These are phyloP conservation scores for Orthosia gracilis DNA, from an alignment of 2,888 invertebrate genomes.

Conservation along the genomic window DNA sequence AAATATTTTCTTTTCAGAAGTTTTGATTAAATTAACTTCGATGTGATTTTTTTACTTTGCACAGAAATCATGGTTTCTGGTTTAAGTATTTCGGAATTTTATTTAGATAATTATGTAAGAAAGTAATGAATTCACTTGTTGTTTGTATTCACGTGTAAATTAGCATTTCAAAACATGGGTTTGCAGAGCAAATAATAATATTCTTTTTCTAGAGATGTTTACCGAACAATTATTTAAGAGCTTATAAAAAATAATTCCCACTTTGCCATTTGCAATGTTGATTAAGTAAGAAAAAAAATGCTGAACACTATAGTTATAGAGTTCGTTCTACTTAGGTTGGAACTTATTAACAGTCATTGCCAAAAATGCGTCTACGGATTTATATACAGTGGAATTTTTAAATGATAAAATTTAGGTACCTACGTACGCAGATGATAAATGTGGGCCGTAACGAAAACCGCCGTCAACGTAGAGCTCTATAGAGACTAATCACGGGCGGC, in stretches of 20 bases:
- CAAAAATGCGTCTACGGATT: background rate
- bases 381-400: background rate
- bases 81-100: background rate
- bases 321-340: background rate
- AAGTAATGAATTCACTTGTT: slow-evolving; percentile 41
- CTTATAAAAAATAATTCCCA: background rate
- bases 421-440: background rate
- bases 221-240: background rate
- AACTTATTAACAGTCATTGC: background rate
- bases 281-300: background rate
- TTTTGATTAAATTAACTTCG: background rate
- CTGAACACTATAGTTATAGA: background rate
- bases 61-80: background rate
- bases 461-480: background rate
- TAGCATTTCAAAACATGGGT: slow-evolving; percentile 49
- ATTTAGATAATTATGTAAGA: slow-evolving; percentile 1
- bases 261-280: background rate
- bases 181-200: background rate
- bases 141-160: slow-evolving; percentile 48
- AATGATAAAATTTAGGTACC: background rate
- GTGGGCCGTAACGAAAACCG: background rate
- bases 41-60: background rate
- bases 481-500: background rate
- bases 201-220: background rate
- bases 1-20: background rate